Conservation (phyloP, 64 coral and sea anemone species). For the Montipora capricornis region DNA sequence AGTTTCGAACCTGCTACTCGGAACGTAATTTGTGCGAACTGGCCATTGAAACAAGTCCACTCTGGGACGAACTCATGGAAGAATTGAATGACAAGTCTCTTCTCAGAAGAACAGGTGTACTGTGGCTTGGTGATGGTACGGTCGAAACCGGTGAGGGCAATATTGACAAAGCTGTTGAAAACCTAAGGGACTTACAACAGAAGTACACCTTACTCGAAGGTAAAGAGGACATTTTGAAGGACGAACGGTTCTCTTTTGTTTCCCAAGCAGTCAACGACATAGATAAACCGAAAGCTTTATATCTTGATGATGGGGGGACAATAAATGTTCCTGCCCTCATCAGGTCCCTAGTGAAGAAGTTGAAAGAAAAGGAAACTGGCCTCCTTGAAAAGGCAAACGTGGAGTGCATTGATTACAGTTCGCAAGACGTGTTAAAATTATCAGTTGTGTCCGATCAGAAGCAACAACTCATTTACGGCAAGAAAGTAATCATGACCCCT, state of each 20-base stretch:
- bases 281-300: constrained; percentile 57
- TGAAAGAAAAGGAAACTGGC: background rate
- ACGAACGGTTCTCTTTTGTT: constrained; percentile 41
- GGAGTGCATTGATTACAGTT: constrained; percentile 24
- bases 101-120: constrained; percentile 35
- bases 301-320: constrained; percentile 49
- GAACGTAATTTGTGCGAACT: constrained; percentile 48
- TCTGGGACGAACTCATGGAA: constrained; percentile 44
- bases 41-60: constrained; percentile 23
- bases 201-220: constrained; percentile 38
- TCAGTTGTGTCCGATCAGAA: background rate
- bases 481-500: constrained; percentile 60
- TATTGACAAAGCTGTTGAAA: constrained; percentile 37
- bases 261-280: constrained; percentile 49
- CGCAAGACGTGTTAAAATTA: constrained; percentile 21
- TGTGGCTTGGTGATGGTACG: constrained; percentile 52
- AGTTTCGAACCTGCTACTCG: constrained; percentile 56
- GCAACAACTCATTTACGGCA: background rate
- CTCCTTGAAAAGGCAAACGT: background rate
- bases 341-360: background rate
- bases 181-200: constrained; percentile 8
- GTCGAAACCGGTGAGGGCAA: constrained; percentile 59
- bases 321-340: constrained; percentile 55
- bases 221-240: constrained; percentile 39
- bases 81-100: constrained; percentile 39